phyloP scores from a whole-genome alignment of 1,140 invertebrate species.

The Aphis gossypii region DNA sequence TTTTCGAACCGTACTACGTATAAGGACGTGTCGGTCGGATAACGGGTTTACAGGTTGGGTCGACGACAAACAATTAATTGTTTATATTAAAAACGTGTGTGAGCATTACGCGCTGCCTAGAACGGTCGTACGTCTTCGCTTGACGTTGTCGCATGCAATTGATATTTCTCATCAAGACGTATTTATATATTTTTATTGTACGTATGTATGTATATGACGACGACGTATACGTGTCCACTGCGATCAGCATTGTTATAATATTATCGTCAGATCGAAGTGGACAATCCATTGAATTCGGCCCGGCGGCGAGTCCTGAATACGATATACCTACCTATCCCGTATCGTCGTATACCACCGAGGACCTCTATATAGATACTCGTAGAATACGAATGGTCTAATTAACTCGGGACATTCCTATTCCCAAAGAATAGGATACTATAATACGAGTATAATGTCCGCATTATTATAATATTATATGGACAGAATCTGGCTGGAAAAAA shows the following conservation, averaged over 20 bases:
- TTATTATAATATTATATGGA: neutral
- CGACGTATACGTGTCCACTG: neutral
- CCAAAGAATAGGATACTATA: neutral
- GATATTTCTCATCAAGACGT: neutral
- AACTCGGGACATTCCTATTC: neutral
- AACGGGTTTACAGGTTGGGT: conserved; percentile 17
- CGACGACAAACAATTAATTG: conserved; percentile 1
- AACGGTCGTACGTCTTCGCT: neutral
- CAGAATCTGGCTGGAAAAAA: neutral
- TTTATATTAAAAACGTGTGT: neutral
- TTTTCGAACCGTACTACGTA: neutral
- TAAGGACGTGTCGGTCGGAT: neutral
- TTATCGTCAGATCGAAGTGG: neutral
- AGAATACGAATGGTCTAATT: conserved; percentile 45
- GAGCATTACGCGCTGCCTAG: neutral
- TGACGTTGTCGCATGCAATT: neutral
- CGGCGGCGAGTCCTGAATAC: neutral
- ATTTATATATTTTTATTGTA: neutral
- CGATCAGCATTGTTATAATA: neutral
- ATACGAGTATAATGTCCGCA: neutral
- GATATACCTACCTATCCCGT: neutral
- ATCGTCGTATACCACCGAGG: neutral
- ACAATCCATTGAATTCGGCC: neutral
- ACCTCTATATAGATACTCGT: neutral
- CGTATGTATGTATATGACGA: neutral